phyloP scores from a whole-genome alignment of 2,113 vertebrate species.

The Psophia crepitans region DNA sequence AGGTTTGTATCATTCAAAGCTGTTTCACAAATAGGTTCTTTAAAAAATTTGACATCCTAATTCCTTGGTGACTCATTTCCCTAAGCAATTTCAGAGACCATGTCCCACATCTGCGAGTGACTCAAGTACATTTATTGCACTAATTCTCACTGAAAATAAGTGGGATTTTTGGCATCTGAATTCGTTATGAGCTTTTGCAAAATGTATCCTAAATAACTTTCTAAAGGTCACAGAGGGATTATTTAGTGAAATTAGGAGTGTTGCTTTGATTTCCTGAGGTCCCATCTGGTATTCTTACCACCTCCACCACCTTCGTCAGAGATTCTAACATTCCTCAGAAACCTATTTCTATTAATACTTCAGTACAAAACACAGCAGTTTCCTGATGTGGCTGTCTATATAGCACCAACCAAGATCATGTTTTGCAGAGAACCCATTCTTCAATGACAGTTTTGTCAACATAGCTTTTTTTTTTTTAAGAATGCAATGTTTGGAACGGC shows the following conservation, averaged over 20 bases:
- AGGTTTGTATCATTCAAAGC: not conserved
- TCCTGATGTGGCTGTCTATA: not conserved
- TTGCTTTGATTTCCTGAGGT: not conserved
- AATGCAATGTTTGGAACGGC: not conserved
- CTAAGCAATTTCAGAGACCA: not conserved
- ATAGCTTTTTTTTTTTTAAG: not conserved
- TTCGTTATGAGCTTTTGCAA: not conserved
- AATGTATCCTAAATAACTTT: not conserved
- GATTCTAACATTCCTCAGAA: not conserved
- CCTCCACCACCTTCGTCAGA: not conserved
- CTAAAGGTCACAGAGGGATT: not conserved
- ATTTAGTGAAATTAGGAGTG: not conserved
- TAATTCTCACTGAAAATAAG: not conserved
- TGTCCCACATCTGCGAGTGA: not conserved
- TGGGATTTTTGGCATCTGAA: not conserved
- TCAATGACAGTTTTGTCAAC: not conserved
- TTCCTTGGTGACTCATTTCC: not conserved
- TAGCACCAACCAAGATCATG: not conserved
- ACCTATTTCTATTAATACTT: not conserved
- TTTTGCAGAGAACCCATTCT: not conserved
- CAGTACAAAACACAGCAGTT: not conserved
- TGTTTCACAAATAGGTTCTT: not conserved
- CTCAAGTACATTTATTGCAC: not conserved
- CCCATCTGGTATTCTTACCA: not conserved
- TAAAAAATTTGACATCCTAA: not conserved